Evolutionary conservation across 2,797 vertebrate genomes (phyloP), one percentile per base, ranked within the genome.

Genomic region (Pangasius krempfi): DNA sequence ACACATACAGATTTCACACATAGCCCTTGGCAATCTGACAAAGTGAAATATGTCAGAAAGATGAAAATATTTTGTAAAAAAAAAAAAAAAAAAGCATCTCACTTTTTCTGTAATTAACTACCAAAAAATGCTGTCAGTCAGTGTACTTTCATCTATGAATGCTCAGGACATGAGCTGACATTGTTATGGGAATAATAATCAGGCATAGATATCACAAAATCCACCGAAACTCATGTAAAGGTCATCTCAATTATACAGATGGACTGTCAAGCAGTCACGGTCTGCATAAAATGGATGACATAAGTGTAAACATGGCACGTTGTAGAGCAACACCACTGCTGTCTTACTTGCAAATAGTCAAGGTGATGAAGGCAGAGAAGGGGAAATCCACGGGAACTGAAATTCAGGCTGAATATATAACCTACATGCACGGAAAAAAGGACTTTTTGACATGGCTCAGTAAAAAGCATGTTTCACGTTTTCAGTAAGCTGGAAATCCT

Each of bases 221-320:
- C 86, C 22, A 87, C 88, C 87, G 92, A 92, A 94, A 94, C 94
- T 94, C 92, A 92, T 93, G 94, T 91, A 94, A 96, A 96, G 95
- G 95, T 95, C 90, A 91, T 94, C 94, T 96, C 94, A 95, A 95
- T 96, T 96, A 95, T 92, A 94, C 89, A 92, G 94, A 95, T 91
- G 94, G 93, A 92, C 94, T 95, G 94, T 94, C 92, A 89, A 94
- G 91, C 93, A 92, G 94, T 94, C 93, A 94, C 91, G 92, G 89
- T 91, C 92, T 91, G 93, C 89, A 89, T 92, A 93, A 95, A 95
- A 95, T 93, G 93, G 94, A 93, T 95, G 93, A 94, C 93, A 93
- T 93, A 94, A 96, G 92, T 92, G 88, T 89, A 92, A 93, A 93
- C 89, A 93, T 88, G 92, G 91, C 89, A 91, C 87, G 90, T 58